phyloP scores from a whole-genome alignment of 2,113 vertebrate genomes.

The Oostethus manadensis region DNA sequence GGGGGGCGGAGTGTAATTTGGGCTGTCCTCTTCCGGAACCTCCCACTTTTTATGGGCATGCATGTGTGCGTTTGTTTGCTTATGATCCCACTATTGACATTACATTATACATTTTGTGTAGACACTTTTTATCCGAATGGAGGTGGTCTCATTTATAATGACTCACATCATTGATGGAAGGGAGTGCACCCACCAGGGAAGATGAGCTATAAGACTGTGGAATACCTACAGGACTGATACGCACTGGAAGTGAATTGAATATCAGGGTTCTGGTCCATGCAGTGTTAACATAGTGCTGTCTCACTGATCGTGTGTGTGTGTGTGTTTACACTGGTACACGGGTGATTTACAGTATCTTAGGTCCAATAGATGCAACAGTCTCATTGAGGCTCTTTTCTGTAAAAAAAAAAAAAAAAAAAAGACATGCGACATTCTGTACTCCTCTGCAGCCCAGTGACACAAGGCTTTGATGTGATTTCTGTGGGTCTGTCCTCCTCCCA shows the following conservation, averaged over 20 bases:
- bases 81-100: constrained; percentile 1
- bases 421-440: constrained; percentile 59
- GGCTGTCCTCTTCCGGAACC: constrained; percentile 37
- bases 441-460: constrained; percentile 71
- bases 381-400: constrained; percentile 65
- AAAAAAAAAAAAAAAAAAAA: constrained; percentile 73
- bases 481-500: constrained; percentile 58
- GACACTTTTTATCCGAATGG: background rate
- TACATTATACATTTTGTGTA: background rate
- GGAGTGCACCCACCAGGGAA: background rate
- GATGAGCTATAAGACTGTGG: background rate
- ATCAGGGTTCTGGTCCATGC: background rate
- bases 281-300: background rate
- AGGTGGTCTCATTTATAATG: background rate
- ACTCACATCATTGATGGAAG: background rate
- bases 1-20: constrained; percentile 14
- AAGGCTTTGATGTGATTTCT: constrained; percentile 76
- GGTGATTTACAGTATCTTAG: constrained; percentile 39
- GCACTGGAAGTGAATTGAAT: background rate
- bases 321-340: constrained; percentile 47
- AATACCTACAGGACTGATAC: background rate
- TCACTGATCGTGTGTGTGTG: constrained; percentile 16
- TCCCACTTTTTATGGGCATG: constrained; percentile 44
- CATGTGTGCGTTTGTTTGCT: background rate
- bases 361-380: constrained; percentile 32